Conservation (phyloP, 2,888 invertebrate species). For the Ischnus inquisitorius region DNA sequence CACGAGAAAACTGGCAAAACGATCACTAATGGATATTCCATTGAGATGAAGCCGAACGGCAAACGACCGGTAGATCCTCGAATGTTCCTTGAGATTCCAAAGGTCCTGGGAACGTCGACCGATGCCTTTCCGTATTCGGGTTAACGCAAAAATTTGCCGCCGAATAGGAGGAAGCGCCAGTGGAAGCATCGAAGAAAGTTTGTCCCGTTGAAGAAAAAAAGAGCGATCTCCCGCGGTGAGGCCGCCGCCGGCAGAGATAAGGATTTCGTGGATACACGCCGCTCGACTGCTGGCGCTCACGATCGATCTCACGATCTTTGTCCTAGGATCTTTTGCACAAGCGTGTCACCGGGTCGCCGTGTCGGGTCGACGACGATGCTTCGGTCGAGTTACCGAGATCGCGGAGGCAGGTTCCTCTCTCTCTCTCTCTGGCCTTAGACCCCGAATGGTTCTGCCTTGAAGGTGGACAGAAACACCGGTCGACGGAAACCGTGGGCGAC, state of each 20-base stretch:
- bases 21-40: constrained; percentile 60
- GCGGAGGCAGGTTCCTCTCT: not conserved
- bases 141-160: constrained; percentile 32
- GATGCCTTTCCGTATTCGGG: constrained; percentile 31
- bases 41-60: constrained; percentile 31
- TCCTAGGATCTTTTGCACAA: constrained; percentile 50
- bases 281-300: constrained; percentile 33
- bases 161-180: not conserved
- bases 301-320: constrained; percentile 58
- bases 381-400: constrained; percentile 40
- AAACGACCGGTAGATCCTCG: constrained; percentile 45
- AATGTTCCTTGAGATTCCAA: constrained; percentile 43
- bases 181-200: constrained; percentile 52
- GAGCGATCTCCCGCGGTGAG: constrained; percentile 59
- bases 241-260: constrained; percentile 60
- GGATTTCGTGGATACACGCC: constrained; percentile 34
- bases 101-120: constrained; percentile 35
- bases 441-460: not conserved
- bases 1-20: constrained; percentile 29
- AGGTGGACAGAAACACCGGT: constrained; percentile 68
- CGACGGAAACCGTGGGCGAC: constrained; percentile 74
- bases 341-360: constrained; percentile 63
- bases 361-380: constrained; percentile 17
- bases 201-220: constrained; percentile 49
- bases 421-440: not conserved